A percentile compares a stretch with the other conserved stretches of the same genome.
Conservation (phyloP, 2,888 invertebrate species). For the Drosophila putrida region DNA sequence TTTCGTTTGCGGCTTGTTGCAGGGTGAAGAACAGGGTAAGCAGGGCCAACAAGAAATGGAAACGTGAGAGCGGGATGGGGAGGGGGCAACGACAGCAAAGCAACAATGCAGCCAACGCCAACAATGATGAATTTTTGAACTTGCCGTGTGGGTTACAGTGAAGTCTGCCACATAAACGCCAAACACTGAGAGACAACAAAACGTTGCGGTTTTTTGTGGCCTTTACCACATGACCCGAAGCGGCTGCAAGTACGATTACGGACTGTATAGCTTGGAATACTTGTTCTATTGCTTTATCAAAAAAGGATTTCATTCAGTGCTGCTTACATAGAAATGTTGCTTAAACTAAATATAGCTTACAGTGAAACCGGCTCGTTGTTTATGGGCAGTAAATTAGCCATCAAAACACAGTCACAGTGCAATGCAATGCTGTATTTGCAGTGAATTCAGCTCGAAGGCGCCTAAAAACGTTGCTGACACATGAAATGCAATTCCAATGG, state of each 20-base stretch:
- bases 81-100: slow-evolving; percentile 22
- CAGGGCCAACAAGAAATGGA: slow-evolving; percentile 18
- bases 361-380: slow-evolving; percentile 28
- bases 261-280: slow-evolving; percentile 37
- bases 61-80: neutral
- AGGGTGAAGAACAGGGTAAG: slow-evolving; percentile 38
- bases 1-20: slow-evolving; percentile 80
- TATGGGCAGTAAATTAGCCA: slow-evolving; percentile 59
- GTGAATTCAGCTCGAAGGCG: slow-evolving; percentile 56
- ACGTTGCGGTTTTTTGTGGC: slow-evolving; percentile 25
- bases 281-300: slow-evolving; percentile 21
- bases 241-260: slow-evolving; percentile 31
- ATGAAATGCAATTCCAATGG: slow-evolving; percentile 79
- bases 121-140: slow-evolving; percentile 81
- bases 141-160: slow-evolving; percentile 72
- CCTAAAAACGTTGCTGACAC: slow-evolving; percentile 78
- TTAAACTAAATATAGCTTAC: slow-evolving; percentile 48
- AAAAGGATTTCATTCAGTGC: slow-evolving; percentile 39
- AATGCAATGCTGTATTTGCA: neutral
- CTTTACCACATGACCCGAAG: slow-evolving; percentile 39
- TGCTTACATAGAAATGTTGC: slow-evolving; percentile 52
- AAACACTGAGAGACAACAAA: slow-evolving; percentile 28
- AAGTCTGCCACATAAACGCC: slow-evolving; percentile 64
- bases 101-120: slow-evolving; percentile 78
- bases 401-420: slow-evolving; percentile 32